Conservation (phyloP, 2,888 invertebrate genomes). For the Aphrophora alni region DNA sequence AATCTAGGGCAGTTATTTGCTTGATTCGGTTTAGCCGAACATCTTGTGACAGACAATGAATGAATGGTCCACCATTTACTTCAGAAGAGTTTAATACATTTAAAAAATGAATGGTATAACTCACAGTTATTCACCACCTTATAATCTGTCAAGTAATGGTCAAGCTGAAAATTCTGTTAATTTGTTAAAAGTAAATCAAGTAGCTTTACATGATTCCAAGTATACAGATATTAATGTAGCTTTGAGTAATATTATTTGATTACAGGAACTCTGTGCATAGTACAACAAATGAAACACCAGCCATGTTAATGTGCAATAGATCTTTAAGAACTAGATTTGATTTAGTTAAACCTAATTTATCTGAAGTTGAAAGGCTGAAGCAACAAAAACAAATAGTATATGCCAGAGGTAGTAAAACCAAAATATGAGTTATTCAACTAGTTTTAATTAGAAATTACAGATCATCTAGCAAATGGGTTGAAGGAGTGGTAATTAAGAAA, state of each 20-base stretch:
- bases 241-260: constrained; percentile 13
- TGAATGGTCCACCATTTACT: constrained; percentile 34
- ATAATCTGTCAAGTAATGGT: constrained; percentile 24
- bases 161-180: constrained; percentile 38
- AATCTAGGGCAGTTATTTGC: constrained; percentile 19
- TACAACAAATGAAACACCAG: too few relatives aligned
- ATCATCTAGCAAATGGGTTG: too few relatives aligned
- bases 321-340: too few relatives aligned
- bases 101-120: constrained; percentile 11
- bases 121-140: too few relatives aligned
- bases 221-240: constrained; percentile 11
- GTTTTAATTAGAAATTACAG: constrained; percentile 8
- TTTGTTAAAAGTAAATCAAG: not conserved
- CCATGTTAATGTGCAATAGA: too few relatives aligned
- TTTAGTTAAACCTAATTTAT: too few relatives aligned
- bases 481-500: too few relatives aligned
- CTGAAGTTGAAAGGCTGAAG: too few relatives aligned
- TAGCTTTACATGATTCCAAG: not conserved
- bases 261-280: constrained; percentile 17
- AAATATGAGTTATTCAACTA: not conserved
- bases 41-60: constrained; percentile 31
- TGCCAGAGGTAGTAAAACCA: too few relatives aligned
- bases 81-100: constrained; percentile 32
- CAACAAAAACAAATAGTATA: too few relatives aligned
- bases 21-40: too few relatives aligned